Base-by-base conservation (phyloP, 2,797 vertebrate species). In the Ptychadena robeensis region DNA sequence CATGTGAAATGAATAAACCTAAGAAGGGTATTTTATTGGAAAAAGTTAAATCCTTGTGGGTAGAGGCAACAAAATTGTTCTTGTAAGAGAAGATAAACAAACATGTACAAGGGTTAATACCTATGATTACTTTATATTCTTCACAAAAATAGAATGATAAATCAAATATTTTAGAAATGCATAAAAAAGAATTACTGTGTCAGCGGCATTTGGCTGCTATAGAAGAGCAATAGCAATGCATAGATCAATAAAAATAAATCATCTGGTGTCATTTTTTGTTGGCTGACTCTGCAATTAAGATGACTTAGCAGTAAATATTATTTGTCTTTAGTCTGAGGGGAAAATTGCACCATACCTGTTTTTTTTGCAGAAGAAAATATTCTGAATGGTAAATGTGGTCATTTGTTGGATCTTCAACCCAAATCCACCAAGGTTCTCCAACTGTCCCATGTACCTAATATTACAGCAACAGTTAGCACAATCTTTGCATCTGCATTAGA, bases 381-480 rank as follows among this genome's bases (percentile, higher is more conserved):
- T 99, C 97, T 0, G 97, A 99, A 91, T 99, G 97, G 89, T 99
- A 99, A 92, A 99, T 99, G 89, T 99, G 97, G 87, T 99, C 96
- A 88, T 97, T 99, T 88, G 96, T 91, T 81, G 97, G 96, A 86
- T 99, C 98, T 91, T 99, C 98, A 73, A 99, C 98, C 98, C 98
- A 99, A 86, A 99, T 91, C 98, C 98, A 99, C 98, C 97, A 99
- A 0, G 98, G 97, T 87, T 99, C 98, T 27, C 96, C 96, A 68
- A 97, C 96, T 27, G 94, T 96, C 34, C 98, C 97, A 4, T 99
- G 97, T 4, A 94, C 95, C 95, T 96, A 88, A 59, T 76, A 15
- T 15, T 48, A 37, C 0, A 87, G 86, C 88, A 89, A 22, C 15
- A 11, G 44, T 53, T 53, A 53, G 44, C 7, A 53, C 44, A 53